Base-by-base conservation (phyloP, 2,797 vertebrate genomes). In the Petrocephalus sullivani region DNA sequence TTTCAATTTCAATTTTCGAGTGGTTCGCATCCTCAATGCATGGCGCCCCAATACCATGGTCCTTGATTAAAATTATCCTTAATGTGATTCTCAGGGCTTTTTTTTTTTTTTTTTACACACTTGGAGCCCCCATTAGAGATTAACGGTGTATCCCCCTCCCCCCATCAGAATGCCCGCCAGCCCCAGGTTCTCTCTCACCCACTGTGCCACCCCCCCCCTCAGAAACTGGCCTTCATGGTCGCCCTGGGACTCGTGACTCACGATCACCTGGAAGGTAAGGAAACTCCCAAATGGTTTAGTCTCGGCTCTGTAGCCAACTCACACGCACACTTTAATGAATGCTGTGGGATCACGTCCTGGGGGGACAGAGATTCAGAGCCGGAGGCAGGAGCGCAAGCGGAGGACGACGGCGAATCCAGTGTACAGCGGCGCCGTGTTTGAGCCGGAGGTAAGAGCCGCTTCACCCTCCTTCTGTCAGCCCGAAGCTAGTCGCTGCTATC, bases 191-290 rank as follows among this genome's bases (percentile, higher is more conserved):
- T 81, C 14, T 81, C 75, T n/a, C 33, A 49, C 75, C 14, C 19
- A 14, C 75, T 81, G 33, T 61, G 5, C n/a, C 57, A n/a, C n/a
- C 6, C 58, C 75, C 14, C 92, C 92, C 87, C 92, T 41, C 91
- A 99, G 98, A 99, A 99, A 99, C 97, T 99, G 94, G 98, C 98
- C 94, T 99, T 99, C 94, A 99, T 99, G 98, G 98, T 99, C 91
- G 98, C 98, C 90, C 93, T 99, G 89, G 98, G 98, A 87, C 94
- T 99, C 83, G 98, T 99, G 85, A 99, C 98, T 93, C 97, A 99
- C 21, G 98, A 99, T 94, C 98, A 99, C 93, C 93, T 99, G 92
- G 98, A 99, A 97, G 98, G 98, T 99, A 95, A 95, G 95, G 21
- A 9, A 21, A 3, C 87, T 5, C 10, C 16, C 33, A 6, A 46